Conservation (phyloP, 2,888 invertebrate genomes). For the Platerodrilus igneus region DNA sequence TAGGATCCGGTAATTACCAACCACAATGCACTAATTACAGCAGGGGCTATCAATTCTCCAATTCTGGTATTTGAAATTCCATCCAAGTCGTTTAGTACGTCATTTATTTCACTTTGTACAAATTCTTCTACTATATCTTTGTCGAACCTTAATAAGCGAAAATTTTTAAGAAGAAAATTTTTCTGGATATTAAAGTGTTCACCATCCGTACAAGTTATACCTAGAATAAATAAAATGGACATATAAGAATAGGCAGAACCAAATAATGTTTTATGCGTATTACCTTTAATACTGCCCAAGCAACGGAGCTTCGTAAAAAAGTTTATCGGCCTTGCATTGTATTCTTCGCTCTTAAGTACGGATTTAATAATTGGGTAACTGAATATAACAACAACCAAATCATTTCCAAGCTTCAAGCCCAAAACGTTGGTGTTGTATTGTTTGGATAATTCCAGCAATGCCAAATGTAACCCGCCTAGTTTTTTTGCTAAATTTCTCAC, state of each 20-base stretch:
- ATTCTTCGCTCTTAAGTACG: slow-evolving; percentile 56
- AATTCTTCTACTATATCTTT: slow-evolving; percentile 46
- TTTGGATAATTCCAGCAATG: slow-evolving; percentile 49
- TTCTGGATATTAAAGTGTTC: slow-evolving; percentile 52
- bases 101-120: slow-evolving; percentile 50
- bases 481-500: slow-evolving; percentile 41
- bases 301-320: slow-evolving; percentile 60
- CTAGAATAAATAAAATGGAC: no score
- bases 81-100: slow-evolving; percentile 28
- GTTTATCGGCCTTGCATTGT: slow-evolving; percentile 61
- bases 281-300: slow-evolving; percentile 58
- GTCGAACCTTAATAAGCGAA: slow-evolving; percentile 53
- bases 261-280: no score
- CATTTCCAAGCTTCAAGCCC: slow-evolving; percentile 55
- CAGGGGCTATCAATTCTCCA: slow-evolving; percentile 49
- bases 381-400: slow-evolving; percentile 53
- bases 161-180: slow-evolving; percentile 50
- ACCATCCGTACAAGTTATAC: slow-evolving; percentile 57
- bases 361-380: slow-evolving; percentile 52
- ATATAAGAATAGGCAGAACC: no score
- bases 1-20: slow-evolving; percentile 51
- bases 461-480: slow-evolving; percentile 52
- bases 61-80: slow-evolving; percentile 27
- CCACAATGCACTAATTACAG: slow-evolving; percentile 65
- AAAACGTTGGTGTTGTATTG: slow-evolving; percentile 52